phyloP scores from a whole-genome alignment of 2,888 invertebrate species.

The Dasypolia templi region DNA sequence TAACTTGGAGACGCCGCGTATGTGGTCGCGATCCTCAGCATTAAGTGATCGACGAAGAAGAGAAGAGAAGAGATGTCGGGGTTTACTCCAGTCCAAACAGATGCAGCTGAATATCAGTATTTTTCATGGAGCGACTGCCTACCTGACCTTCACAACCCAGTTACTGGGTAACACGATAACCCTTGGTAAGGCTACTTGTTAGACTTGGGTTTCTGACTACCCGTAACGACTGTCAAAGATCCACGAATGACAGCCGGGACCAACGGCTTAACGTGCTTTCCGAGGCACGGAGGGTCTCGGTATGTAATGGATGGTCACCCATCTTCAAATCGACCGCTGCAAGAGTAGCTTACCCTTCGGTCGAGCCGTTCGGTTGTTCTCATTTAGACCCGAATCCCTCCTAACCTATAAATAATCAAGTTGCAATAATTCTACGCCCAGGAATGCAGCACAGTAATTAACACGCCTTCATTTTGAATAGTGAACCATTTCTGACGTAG shows the following conservation, averaged over 20 bases:
- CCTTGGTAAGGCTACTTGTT: too few species aligned
- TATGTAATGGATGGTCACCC: too few species aligned
- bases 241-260: background rate
- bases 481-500: conserved; percentile 23
- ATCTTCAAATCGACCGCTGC: background rate
- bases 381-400: background rate
- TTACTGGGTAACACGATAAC: too few species aligned
- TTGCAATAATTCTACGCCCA: background rate
- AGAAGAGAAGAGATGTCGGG: too few species aligned
- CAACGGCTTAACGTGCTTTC: background rate
- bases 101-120: too few species aligned
- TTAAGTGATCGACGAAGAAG: too few species aligned
- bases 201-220: background rate
- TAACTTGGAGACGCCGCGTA: too few species aligned
- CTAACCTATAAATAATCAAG: conserved; percentile 1
- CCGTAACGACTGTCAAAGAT: background rate
- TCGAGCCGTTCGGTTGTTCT: background rate
- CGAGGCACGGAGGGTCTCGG: too few species aligned
- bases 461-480: conserved; percentile 7
- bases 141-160: too few species aligned
- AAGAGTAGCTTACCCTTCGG: background rate
- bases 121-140: too few species aligned
- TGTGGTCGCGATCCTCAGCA: too few species aligned
- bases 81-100: too few species aligned
- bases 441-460: conserved; percentile 19